Conservation (phyloP, 2,797 vertebrate species). For the Garrulus glandarius region DNA sequence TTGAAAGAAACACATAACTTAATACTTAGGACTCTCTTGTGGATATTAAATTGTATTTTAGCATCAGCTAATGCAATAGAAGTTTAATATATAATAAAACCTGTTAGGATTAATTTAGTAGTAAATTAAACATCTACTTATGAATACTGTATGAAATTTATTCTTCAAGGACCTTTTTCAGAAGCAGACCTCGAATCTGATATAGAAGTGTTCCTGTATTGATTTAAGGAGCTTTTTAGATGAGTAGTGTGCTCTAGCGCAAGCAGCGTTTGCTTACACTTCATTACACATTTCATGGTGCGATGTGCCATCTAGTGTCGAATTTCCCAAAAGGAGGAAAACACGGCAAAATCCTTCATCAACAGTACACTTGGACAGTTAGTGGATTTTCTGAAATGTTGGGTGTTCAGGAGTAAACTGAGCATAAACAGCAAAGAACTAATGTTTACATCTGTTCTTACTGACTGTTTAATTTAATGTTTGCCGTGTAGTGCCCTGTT, state of each 20-base stretch:
- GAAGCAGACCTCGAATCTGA: neutral
- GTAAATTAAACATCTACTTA: neutral
- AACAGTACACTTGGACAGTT: rapidly evolving
- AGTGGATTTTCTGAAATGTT: neutral
- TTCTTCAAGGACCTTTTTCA: neutral
- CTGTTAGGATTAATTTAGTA: neutral
- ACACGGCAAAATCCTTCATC: neutral
- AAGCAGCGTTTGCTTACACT: neutral
- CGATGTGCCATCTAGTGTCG: constrained; percentile 51
- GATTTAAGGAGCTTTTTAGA: neutral
- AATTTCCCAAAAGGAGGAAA: neutral
- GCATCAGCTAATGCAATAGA: neutral
- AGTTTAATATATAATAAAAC: neutral
- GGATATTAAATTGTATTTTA: neutral
- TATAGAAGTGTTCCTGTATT: neutral
- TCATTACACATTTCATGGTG: neutral
- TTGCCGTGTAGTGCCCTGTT: neutral
- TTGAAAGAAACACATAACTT: neutral
- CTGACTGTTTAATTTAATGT: neutral
- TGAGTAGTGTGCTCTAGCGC: neutral
- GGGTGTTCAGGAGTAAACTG: neutral
- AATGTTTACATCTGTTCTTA: neutral
- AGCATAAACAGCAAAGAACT: neutral
- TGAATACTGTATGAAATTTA: neutral
- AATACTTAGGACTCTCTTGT: neutral